A percentile compares a stretch with the other conserved stretches of the same genome.
Conservation (phyloP, 1,140 invertebrate species). For the Maniola jurtina region DNA sequence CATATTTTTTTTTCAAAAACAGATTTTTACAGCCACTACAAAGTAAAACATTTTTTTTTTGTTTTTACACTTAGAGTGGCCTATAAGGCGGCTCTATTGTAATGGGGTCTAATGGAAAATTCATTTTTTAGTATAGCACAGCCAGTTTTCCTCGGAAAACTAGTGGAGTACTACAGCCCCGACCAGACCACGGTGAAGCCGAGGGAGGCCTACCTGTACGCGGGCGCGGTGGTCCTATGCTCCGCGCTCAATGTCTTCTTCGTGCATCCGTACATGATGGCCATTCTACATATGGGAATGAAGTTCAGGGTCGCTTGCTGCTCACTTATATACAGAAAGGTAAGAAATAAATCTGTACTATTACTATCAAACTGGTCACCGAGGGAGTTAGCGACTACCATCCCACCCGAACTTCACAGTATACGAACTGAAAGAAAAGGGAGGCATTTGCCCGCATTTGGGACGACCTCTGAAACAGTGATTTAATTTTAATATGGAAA, state of each 20-base stretch:
- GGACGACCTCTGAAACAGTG: too few relatives aligned
- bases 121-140: constrained; percentile 81
- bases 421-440: too few relatives aligned
- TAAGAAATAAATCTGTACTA: constrained; percentile 50
- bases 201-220: constrained; percentile 83
- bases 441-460: too few relatives aligned
- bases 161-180: constrained; percentile 85
- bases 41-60: too few relatives aligned
- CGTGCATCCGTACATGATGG: constrained; percentile 90
- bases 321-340: constrained; percentile 91
- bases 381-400: too few relatives aligned
- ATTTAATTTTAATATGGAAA: too few relatives aligned
- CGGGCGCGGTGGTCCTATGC: constrained; percentile 83
- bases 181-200: constrained; percentile 68
- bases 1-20: too few relatives aligned
- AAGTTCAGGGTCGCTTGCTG: constrained; percentile 88
- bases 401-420: too few relatives aligned
- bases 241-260: constrained; percentile 85
- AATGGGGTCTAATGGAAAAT: background rate
- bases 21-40: too few relatives aligned
- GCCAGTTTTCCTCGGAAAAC: constrained; percentile 85
- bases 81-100: background rate
- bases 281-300: constrained; percentile 86
- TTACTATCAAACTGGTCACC: too few relatives aligned
- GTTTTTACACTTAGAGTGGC: too few relatives aligned